phyloP scores from a whole-genome alignment of 1,140 invertebrate genomes.

The Hylaeus volcanicus region DNA sequence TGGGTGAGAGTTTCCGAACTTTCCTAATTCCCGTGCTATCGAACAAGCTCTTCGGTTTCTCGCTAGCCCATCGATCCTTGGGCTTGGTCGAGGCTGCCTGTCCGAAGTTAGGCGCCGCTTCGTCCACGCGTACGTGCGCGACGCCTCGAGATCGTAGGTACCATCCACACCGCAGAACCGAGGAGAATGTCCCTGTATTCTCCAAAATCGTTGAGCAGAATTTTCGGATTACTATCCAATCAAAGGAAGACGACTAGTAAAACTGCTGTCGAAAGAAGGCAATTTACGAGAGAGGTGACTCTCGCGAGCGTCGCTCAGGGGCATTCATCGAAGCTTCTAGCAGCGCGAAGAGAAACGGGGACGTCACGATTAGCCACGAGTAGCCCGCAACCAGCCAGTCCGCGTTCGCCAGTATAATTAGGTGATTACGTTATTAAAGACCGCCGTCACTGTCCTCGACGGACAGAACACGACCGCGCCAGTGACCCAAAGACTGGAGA shows the following conservation, averaged over 20 bases:
- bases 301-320: not conserved
- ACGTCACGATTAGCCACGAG: slow-evolving; percentile 16
- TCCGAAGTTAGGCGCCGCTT: slow-evolving; percentile 7
- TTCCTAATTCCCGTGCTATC: slow-evolving; percentile 36
- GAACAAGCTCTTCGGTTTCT: not conserved
- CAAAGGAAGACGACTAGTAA: too few relatives aligned
- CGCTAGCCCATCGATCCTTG: not conserved
- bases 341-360: slow-evolving; percentile 29
- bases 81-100: not conserved
- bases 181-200: too few relatives aligned
- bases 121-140: not conserved
- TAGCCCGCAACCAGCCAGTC: slow-evolving; percentile 60
- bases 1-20: slow-evolving; percentile 7
- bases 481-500: not conserved
- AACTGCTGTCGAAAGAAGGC: too few relatives aligned
- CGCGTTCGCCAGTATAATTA: slow-evolving; percentile 70
- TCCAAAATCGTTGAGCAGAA: too few relatives aligned
- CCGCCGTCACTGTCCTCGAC: slow-evolving; percentile 60
- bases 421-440: slow-evolving; percentile 69
- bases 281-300: not conserved
- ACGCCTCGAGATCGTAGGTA: not conserved
- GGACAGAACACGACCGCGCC: slow-evolving; percentile 19
- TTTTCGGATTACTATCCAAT: too few relatives aligned
- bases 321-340: too few relatives aligned
- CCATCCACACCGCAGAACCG: not conserved